Conservation (phyloP, 2,888 invertebrate species). For the Sarcophaga rosellei region DNA sequence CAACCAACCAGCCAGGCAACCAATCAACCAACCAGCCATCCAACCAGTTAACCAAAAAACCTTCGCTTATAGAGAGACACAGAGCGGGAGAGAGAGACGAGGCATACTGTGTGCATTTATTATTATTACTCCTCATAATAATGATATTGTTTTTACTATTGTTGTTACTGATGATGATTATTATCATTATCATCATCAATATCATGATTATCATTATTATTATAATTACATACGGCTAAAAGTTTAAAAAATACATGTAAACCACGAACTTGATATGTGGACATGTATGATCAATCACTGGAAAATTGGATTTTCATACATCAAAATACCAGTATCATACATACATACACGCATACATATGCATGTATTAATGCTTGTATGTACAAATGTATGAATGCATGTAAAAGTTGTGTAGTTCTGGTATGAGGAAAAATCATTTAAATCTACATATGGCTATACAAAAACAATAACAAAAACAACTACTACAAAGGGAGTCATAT, state of each 20-base stretch:
- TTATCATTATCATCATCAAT: background rate
- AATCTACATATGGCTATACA: constrained; percentile 13
- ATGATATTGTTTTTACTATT: too few relatives aligned
- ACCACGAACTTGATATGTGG: constrained; percentile 77
- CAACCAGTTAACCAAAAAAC: constrained; percentile 10
- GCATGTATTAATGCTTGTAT: constrained; percentile 12
- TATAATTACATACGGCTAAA: constrained; percentile 48
- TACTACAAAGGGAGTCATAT: constrained; percentile 9
- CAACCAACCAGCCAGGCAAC: background rate
- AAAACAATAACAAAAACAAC: constrained; percentile 30
- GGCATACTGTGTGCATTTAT: background rate
- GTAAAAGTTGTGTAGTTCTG: background rate
- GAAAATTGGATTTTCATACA: constrained; percentile 81
- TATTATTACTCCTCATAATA: background rate
- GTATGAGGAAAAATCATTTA: constrained; percentile 34
- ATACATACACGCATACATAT: constrained; percentile 1
- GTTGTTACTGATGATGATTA: background rate
- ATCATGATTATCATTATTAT: constrained; percentile 44
- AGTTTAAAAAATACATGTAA: constrained; percentile 66
- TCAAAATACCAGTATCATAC: background rate
- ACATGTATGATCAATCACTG: constrained; percentile 81
- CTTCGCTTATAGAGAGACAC: background rate
- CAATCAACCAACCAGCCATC: background rate
- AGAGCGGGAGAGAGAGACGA: background rate
- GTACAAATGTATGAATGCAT: background rate